A percentile compares a stretch with the other conserved stretches of the same genome.
Evolutionary conservation across 2,888 invertebrate genomes (phyloP).

Genomic region (Lapara coniferarum): DNA sequence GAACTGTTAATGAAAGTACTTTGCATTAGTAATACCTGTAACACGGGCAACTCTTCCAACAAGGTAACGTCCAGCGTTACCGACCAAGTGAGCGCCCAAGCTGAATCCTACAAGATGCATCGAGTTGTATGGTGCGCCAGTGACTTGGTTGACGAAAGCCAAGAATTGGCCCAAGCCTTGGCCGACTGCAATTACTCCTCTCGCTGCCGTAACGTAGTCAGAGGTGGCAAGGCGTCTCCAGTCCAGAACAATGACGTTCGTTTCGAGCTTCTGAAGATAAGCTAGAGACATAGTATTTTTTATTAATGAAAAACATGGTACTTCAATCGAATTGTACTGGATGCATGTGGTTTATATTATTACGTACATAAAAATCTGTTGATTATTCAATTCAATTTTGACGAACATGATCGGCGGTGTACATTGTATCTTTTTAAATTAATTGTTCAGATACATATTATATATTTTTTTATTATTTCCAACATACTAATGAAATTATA

Average conservation of each 20-base stretch:
- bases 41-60: slow-evolving; percentile 64
- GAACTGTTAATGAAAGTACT: too few relatives aligned
- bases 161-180: slow-evolving; percentile 70
- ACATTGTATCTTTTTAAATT: too few relatives aligned
- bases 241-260: slow-evolving; percentile 69
- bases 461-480: too few relatives aligned
- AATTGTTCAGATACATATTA: too few relatives aligned
- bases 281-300: slow-evolving; percentile 44
- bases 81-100: slow-evolving; percentile 75
- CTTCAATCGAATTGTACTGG: too few relatives aligned
- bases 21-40: slow-evolving; percentile 53
- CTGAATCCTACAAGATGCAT: slow-evolving; percentile 80
- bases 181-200: slow-evolving; percentile 65
- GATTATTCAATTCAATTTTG: too few relatives aligned
- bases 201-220: slow-evolving; percentile 59
- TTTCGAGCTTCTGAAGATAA: slow-evolving; percentile 54
- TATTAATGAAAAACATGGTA: neutral
- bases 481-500: too few relatives aligned
- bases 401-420: too few relatives aligned
- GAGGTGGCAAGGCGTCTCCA: slow-evolving; percentile 63
- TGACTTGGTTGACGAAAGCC: slow-evolving; percentile 52
- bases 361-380: too few relatives aligned
- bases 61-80: slow-evolving; percentile 65
- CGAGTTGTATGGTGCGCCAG: slow-evolving; percentile 52
- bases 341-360: too few relatives aligned